Evolutionary conservation across 2,888 invertebrate genomes (phyloP).

Genomic region (Drosophila mercatorum): DNA sequence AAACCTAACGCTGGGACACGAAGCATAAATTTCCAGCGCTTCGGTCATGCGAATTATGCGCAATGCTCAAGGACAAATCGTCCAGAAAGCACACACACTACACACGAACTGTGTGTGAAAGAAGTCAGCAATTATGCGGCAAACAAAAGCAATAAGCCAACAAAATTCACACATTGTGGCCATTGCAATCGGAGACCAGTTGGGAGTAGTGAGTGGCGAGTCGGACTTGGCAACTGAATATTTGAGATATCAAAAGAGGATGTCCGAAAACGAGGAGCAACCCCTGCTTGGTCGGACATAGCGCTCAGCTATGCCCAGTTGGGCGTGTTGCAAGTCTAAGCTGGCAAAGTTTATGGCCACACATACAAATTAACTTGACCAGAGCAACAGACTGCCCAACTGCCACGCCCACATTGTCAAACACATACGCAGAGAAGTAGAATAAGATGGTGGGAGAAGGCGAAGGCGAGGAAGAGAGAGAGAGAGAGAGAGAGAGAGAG

Average conservation of each 20-base stretch:
- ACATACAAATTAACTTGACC: conserved; percentile 79
- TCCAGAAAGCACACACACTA: conserved; percentile 10
- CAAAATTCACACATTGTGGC: conserved; percentile 78
- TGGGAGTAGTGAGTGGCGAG: conserved; percentile 14
- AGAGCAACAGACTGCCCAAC: conserved; percentile 59
- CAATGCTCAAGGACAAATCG: conserved; percentile 70
- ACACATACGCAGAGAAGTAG: conserved; percentile 22
- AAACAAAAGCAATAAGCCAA: conserved; percentile 80
- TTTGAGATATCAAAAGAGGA: conserved; percentile 69
- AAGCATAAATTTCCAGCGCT: conserved; percentile 67
- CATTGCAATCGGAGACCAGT: conserved; percentile 37
- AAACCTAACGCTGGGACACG: conserved; percentile 20
- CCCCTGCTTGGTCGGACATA: not conserved
- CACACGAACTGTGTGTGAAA: conserved; percentile 66
- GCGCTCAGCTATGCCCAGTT: conserved; percentile 54
- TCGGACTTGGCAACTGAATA: conserved; percentile 62
- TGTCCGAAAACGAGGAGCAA: conserved; percentile 33
- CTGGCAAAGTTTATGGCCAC: conserved; percentile 78
- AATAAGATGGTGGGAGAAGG: not conserved
- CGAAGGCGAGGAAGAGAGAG: too few species aligned
- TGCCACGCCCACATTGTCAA: conserved; percentile 73
- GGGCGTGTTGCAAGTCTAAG: conserved; percentile 77
- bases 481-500: not conserved
- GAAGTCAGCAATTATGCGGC: conserved; percentile 80
- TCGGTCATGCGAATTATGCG: conserved; percentile 68